Percentiles rank a stretch among this genome's conserved stretches.
Evolutionary conservation across 2,113 vertebrate species (phyloP).

Genomic region (Telmatochromis sp.): DNA sequence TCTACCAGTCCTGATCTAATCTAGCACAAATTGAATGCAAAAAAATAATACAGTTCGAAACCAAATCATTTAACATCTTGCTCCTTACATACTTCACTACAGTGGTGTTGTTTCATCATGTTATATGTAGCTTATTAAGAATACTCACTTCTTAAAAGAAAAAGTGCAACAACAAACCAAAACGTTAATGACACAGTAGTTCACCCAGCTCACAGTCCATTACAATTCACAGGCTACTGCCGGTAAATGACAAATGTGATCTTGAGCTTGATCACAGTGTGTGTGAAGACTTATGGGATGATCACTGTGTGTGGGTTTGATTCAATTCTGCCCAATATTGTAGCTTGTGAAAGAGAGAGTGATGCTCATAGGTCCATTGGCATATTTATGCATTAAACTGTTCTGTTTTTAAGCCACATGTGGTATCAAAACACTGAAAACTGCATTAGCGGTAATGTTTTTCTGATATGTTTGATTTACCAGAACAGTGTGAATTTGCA

Average conservation of each 20-base stretch:
- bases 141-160: background rate
- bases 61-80: background rate
- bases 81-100: background rate
- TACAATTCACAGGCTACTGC: background rate
- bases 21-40: background rate
- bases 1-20: background rate
- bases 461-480: background rate
- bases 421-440: background rate
- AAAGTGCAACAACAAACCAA: background rate
- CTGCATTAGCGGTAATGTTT: background rate
- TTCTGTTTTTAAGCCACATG: background rate
- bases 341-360: background rate
- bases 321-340: background rate
- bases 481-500: background rate
- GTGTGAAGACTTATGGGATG: background rate
- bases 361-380: background rate
- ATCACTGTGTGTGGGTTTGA: background rate
- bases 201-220: background rate
- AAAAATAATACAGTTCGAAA: background rate
- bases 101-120: background rate
- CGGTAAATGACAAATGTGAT: background rate
- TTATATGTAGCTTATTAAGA: background rate
- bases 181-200: background rate
- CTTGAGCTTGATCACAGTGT: background rate
- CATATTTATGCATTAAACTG: background rate